Conservation (phyloP, 2,113 vertebrate species). For the Morone saxatilis region DNA sequence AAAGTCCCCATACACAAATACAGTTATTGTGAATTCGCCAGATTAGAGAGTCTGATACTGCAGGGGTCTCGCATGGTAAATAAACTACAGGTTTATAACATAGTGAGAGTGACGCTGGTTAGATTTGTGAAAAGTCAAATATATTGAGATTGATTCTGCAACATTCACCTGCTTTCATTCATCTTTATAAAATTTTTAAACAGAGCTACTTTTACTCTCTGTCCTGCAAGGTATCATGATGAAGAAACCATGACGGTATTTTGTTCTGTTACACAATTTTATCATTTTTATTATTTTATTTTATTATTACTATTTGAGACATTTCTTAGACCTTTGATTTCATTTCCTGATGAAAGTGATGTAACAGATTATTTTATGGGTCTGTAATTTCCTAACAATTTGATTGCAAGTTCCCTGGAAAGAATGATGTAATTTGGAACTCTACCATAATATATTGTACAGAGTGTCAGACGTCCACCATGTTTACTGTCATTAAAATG, state of each 20-base stretch:
- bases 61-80: background rate
- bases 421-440: background rate
- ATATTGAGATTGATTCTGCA: background rate
- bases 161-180: background rate
- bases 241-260: too few relatives aligned
- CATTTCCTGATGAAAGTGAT: too few relatives aligned
- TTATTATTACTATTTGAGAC: too few relatives aligned
- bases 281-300: too few relatives aligned
- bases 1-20: slow-evolving; percentile 8
- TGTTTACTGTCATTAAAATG: too few relatives aligned
- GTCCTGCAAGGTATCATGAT: too few relatives aligned
- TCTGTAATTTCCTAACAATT: background rate
- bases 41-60: slow-evolving; percentile 15
- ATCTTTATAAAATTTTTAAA: background rate
- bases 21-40: background rate
- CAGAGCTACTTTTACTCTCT: too few relatives aligned
- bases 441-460: too few relatives aligned
- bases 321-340: too few relatives aligned
- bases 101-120: background rate
- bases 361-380: too few relatives aligned
- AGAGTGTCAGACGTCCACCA: too few relatives aligned
- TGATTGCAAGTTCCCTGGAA: background rate
- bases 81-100: slow-evolving; percentile 19
- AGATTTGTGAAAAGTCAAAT: slow-evolving; percentile 7
- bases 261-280: too few relatives aligned